Evolutionary conservation across 2,888 invertebrate genomes (phyloP).

Genomic region (Xestia sexstrigata): DNA sequence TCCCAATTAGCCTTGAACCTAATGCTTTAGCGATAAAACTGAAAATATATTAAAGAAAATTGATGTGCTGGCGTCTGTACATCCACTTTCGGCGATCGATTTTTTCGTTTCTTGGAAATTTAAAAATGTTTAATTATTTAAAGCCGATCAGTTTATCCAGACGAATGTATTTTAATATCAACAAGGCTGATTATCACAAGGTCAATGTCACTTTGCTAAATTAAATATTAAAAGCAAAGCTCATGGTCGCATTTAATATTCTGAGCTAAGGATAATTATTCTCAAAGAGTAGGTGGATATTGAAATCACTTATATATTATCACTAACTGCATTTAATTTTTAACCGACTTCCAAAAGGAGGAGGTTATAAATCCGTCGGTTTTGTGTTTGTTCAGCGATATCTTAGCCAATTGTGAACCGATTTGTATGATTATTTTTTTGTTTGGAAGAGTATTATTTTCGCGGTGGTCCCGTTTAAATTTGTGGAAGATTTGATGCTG

Average conservation of each 20-base stretch:
- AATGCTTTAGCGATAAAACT: no score
- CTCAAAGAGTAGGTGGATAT: neutral
- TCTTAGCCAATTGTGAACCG: no score
- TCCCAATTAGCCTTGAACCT: no score
- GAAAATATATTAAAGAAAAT: no score
- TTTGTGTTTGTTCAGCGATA: no score
- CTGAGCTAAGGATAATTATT: neutral
- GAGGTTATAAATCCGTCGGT: no score
- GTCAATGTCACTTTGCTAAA: constrained; percentile 46
- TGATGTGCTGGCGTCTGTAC: neutral
- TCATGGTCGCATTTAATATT: constrained; percentile 4
- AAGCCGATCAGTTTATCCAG: constrained; percentile 14
- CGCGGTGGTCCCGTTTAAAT: no score
- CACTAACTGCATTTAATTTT: neutral
- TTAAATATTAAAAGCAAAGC: constrained; percentile 36
- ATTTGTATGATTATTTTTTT: no score
- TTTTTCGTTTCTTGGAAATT: neutral
- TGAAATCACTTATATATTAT: neutral
- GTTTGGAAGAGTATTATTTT: no score
- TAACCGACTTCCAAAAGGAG: no score
- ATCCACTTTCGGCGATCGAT: neutral
- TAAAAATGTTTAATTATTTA: neutral
- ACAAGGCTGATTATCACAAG: constrained; percentile 46
- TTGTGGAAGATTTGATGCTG: no score
- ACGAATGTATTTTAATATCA: constrained; percentile 34